Evolutionary conservation across 2,113 vertebrate genomes (phyloP).

Genomic region (Lepus europaeus): DNA sequence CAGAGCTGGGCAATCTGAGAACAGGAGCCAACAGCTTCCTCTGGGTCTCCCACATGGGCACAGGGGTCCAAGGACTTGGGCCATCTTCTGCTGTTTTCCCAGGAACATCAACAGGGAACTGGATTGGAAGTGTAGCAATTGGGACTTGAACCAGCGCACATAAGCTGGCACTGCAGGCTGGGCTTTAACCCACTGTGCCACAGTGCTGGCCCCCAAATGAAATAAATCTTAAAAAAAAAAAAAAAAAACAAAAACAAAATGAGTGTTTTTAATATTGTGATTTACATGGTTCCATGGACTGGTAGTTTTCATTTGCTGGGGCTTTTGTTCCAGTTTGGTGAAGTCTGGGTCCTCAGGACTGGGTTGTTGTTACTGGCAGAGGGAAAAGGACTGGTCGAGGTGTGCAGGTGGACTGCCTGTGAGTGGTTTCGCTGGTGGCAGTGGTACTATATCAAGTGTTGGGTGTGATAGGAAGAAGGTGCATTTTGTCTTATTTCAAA

Average conservation of each 20-base stretch:
- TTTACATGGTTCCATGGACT: background rate
- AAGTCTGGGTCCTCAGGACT: background rate
- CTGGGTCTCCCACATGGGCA: too few relatives aligned
- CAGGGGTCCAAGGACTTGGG: too few relatives aligned
- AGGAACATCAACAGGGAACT: too few relatives aligned
- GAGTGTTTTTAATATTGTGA: background rate
- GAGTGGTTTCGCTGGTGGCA: background rate
- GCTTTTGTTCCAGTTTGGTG: slow-evolving; percentile 7
- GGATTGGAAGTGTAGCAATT: too few relatives aligned
- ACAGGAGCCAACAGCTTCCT: too few relatives aligned
- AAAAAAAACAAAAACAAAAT: background rate
- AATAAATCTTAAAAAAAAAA: background rate
- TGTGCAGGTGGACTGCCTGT: background rate
- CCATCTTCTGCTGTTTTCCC: too few relatives aligned
- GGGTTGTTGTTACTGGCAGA: background rate
- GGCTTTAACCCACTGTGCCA: too few relatives aligned
- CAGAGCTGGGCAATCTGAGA: too few relatives aligned
- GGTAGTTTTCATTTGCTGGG: slow-evolving; percentile 1
- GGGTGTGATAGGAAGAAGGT: background rate
- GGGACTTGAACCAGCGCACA: too few relatives aligned
- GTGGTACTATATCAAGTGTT: background rate
- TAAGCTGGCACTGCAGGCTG: too few relatives aligned
- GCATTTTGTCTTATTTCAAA: slow-evolving; percentile 19
- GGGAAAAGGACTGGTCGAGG: background rate
- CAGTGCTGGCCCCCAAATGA: too few relatives aligned